Evolutionary conservation across 2,888 invertebrate genomes (phyloP).

Genomic region (Drosophila dives): DNA sequence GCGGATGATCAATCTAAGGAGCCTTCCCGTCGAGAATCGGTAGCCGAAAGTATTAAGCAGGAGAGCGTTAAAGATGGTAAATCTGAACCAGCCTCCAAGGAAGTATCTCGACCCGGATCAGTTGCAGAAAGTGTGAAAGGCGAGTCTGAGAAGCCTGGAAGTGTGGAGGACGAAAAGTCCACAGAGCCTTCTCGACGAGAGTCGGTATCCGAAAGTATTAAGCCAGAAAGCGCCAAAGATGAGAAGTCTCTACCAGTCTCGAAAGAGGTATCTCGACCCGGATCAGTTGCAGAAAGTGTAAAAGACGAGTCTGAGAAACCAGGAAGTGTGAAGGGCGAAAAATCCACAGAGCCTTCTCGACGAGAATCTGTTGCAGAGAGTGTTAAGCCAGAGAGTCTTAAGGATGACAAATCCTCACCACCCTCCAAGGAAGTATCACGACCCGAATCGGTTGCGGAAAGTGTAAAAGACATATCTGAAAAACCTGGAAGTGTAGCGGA

Average conservation of each 20-base stretch:
- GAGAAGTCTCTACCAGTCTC: slow-evolving; percentile 18
- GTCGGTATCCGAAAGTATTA: slow-evolving; percentile 44
- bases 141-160: not conserved
- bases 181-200: slow-evolving; percentile 67
- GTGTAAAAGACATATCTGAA: not conserved
- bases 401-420: slow-evolving; percentile 23
- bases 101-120: slow-evolving; percentile 24
- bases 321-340: slow-evolving; percentile 16
- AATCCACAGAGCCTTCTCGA: not conserved
- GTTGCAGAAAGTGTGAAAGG: slow-evolving; percentile 9
- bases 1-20: slow-evolving; percentile 14
- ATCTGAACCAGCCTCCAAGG: slow-evolving; percentile 6
- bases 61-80: slow-evolving; percentile 19
- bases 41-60: slow-evolving; percentile 11
- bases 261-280: slow-evolving; percentile 69
- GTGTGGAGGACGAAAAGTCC: slow-evolving; percentile 18
- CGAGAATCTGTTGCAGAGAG: slow-evolving; percentile 5
- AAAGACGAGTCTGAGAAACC: slow-evolving; percentile 5
- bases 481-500: not conserved
- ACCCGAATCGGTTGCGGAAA: not conserved
- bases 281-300: slow-evolving; percentile 29
- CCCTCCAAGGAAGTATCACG: slow-evolving; percentile 48
- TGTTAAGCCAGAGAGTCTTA: slow-evolving; percentile 12
- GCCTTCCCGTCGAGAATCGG: slow-evolving; percentile 3
- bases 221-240: slow-evolving; percentile 1